A percentile compares a stretch with the other conserved stretches of the same genome.
Evolutionary conservation across 2,113 vertebrate species (phyloP).

Genomic region (Megaceryle torquata): DNA sequence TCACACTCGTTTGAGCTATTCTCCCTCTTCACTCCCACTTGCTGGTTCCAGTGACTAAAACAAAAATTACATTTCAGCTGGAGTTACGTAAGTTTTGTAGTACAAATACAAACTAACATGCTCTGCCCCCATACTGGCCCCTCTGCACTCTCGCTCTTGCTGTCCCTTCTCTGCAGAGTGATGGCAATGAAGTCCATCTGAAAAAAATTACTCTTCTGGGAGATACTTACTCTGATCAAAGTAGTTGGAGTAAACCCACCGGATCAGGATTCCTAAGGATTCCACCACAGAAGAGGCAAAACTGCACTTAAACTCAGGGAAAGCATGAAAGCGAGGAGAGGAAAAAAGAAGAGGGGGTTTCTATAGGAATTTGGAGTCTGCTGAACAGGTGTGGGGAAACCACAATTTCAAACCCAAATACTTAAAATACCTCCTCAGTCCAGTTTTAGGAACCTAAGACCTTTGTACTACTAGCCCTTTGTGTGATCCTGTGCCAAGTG

Average conservation of each 20-base stretch:
- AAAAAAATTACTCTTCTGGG: not conserved
- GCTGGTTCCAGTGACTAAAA: not conserved
- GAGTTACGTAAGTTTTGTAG: not conserved
- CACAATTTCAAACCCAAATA: not conserved
- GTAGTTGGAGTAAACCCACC: not conserved
- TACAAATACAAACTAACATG: not conserved
- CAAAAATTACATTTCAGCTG: not conserved
- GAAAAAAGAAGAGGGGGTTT: not conserved
- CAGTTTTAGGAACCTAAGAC: not conserved
- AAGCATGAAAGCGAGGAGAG: not conserved
- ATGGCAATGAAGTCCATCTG: not conserved
- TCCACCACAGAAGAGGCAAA: not conserved
- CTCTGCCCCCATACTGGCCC: not conserved
- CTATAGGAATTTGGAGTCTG: not conserved
- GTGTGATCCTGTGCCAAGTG: not conserved
- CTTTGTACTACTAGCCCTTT: not conserved
- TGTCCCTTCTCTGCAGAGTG: not conserved
- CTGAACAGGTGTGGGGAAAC: not conserved
- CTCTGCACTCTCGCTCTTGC: not conserved
- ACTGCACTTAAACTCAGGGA: not conserved
- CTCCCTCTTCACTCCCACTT: not conserved
- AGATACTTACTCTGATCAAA: not conserved
- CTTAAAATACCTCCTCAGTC: not conserved
- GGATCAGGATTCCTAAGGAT: not conserved
- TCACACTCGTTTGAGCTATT: not conserved